Evolutionary conservation across 2,113 vertebrate species (phyloP).

Genomic region (Strix uralensis): DNA sequence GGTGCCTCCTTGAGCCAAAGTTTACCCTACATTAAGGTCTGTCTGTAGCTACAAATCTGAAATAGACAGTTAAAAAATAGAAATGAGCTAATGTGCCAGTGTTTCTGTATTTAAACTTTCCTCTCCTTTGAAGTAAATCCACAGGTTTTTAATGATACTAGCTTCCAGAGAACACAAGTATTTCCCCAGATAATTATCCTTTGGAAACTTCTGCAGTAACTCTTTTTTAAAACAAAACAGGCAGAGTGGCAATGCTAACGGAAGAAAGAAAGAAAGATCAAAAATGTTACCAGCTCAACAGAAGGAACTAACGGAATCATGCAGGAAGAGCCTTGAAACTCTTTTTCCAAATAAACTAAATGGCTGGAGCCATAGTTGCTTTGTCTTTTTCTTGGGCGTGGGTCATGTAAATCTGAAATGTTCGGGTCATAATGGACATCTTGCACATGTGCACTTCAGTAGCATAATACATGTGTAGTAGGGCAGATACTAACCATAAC

Average conservation of each 20-base stretch:
- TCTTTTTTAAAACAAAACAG: slow-evolving; percentile 20
- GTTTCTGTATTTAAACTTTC: slow-evolving; percentile 28
- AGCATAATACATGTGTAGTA: not conserved
- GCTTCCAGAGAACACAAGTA: slow-evolving; percentile 26
- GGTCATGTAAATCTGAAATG: not conserved
- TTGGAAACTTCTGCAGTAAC: not conserved
- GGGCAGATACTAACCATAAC: not conserved
- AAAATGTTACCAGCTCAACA: not conserved
- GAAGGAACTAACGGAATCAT: not conserved
- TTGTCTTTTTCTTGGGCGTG: not conserved
- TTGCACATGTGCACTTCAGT: not conserved
- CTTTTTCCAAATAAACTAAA: not conserved
- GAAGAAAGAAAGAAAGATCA: not conserved
- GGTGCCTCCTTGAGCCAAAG: not conserved
- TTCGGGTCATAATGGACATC: not conserved
- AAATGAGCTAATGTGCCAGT: slow-evolving; percentile 14
- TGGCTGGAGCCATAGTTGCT: not conserved
- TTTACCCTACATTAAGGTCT: not conserved
- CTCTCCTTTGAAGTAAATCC: slow-evolving; percentile 42
- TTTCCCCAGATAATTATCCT: slow-evolving; percentile 27
- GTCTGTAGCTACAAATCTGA: slow-evolving; percentile 23
- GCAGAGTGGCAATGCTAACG: not conserved
- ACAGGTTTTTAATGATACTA: slow-evolving; percentile 8
- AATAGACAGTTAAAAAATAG: slow-evolving; percentile 27
- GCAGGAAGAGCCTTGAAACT: not conserved